Conservation (phyloP, 1,140 invertebrate species). For the Holotrichia oblita region DNA sequence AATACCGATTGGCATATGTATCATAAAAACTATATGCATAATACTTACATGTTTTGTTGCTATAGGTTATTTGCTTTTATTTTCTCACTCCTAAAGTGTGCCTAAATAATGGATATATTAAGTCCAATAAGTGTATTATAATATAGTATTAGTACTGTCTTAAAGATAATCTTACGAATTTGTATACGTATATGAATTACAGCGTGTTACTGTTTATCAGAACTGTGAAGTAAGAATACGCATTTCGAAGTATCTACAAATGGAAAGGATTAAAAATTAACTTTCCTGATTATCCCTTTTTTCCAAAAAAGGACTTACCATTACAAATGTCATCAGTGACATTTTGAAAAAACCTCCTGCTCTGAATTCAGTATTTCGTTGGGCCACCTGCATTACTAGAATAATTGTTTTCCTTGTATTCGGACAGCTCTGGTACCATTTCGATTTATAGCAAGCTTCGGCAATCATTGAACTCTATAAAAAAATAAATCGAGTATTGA, state of each 20-base stretch:
- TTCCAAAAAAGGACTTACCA: neutral
- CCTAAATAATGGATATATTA: too few species aligned
- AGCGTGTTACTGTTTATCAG: neutral
- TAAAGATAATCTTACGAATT: too few species aligned
- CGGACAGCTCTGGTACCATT: neutral
- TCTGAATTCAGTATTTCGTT: neutral
- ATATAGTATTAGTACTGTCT: too few species aligned
- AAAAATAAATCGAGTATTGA: neutral
- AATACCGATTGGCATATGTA: too few species aligned
- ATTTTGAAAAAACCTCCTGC: neutral
- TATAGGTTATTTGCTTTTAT: too few species aligned
- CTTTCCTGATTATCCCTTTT: too few species aligned
- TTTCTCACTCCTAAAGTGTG: too few species aligned
- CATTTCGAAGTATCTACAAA: neutral
- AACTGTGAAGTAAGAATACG: slow-evolving; percentile 1
- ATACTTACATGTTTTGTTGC: too few species aligned
- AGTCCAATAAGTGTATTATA: too few species aligned
- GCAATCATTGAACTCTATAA: neutral
- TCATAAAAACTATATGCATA: too few species aligned
- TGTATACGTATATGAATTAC: too few species aligned
- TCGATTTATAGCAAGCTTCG: neutral
- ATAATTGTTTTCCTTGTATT: neutral
- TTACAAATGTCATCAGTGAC: slow-evolving; percentile 6
- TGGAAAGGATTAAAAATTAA: too few species aligned
- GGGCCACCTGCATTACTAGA: neutral